Evolutionary conservation across 2,113 vertebrate species (phyloP).

Genomic region (Myotis yumanensis): DNA sequence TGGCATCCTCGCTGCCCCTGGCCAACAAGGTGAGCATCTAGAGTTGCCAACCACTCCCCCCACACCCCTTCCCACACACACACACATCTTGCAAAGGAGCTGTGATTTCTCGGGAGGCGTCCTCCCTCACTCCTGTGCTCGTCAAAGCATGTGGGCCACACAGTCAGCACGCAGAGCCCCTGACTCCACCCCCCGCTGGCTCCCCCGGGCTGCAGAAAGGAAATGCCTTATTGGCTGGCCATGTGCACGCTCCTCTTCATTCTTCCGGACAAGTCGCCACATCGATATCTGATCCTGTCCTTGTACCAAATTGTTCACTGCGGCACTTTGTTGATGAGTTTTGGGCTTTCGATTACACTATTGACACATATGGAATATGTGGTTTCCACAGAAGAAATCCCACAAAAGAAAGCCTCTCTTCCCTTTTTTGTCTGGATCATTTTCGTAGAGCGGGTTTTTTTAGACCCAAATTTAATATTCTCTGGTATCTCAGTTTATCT

Average conservation of each 20-base stretch:
- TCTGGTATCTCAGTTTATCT: background rate
- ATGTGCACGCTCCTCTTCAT: background rate
- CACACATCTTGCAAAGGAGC: too few species aligned
- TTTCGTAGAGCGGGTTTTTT: background rate
- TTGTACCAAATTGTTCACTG: background rate
- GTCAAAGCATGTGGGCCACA: fast-evolving
- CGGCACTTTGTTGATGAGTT: background rate
- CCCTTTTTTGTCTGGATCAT: background rate
- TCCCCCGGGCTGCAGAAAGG: background rate
- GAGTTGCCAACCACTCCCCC: fast-evolving
- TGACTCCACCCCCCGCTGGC: fast-evolving
- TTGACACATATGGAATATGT: too few species aligned
- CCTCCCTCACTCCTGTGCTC: too few species aligned
- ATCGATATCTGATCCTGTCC: background rate
- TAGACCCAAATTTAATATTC: background rate
- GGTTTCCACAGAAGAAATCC: too few species aligned
- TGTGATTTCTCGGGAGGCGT: background rate
- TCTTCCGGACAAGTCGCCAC: background rate
- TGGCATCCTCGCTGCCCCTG: background rate
- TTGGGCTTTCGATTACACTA: background rate
- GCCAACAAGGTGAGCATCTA: fast-evolving
- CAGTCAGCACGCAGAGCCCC: fast-evolving
- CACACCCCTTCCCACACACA: too few species aligned
- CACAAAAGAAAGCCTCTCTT: background rate
- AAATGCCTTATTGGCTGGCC: background rate